Percentiles rank a stretch among this genome's conserved stretches.
phyloP scores from a whole-genome alignment of 2,888 invertebrate genomes.

The Agriopis aurantiaria region DNA sequence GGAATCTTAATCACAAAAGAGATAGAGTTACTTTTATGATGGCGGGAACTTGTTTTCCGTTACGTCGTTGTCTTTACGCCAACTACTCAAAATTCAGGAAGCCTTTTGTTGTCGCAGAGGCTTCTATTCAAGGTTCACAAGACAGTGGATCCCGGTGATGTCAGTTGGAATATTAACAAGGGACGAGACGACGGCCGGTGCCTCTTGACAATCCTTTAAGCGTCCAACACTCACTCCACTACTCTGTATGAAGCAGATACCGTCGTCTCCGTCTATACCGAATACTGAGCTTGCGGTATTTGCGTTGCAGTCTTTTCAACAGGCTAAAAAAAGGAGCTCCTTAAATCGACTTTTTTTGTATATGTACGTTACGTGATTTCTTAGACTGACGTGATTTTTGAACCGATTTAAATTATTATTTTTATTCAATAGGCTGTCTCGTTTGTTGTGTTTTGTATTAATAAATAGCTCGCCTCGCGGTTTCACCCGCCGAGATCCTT shows the following conservation, averaged over 20 bases:
- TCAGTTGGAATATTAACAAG: constrained; percentile 79
- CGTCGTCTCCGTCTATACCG: not conserved
- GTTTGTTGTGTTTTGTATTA: no score
- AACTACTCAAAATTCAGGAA: constrained; percentile 76
- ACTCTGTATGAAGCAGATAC: constrained; percentile 17
- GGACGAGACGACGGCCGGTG: constrained; percentile 62
- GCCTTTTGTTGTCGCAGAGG: constrained; percentile 71
- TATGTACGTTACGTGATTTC: no score
- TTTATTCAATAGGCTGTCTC: no score
- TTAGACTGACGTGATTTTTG: no score
- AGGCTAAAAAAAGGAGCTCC: no score
- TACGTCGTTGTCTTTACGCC: constrained; percentile 60
- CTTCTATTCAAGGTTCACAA: constrained; percentile 76
- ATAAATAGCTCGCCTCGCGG: no score
- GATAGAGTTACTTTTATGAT: constrained; percentile 61
- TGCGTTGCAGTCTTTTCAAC: constrained; percentile 12
- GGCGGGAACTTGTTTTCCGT: constrained; percentile 54
- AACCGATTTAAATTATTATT: no score
- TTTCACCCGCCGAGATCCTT: no score
- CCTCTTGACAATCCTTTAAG: constrained; percentile 68
- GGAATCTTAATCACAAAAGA: constrained; percentile 61
- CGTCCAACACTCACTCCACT: constrained; percentile 41
- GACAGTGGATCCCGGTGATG: constrained; percentile 70
- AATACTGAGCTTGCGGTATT: not conserved
- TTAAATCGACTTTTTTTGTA: no score